Percentiles rank a stretch among this genome's conserved stretches.
phyloP scores from a whole-genome alignment of 2,797 vertebrate genomes.

The Jordanella pulchra region DNA sequence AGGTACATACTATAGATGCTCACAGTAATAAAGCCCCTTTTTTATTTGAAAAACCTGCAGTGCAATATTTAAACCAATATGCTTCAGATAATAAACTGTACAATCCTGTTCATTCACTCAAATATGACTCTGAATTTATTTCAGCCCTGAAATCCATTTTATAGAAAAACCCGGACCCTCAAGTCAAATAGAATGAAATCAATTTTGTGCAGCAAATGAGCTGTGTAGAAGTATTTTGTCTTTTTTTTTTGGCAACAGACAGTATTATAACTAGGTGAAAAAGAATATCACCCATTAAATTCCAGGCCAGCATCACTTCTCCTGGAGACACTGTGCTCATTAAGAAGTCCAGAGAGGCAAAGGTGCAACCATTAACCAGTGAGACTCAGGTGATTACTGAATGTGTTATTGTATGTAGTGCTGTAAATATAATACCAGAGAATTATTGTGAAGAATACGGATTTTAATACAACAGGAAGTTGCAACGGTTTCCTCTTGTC shows the following conservation, averaged over 20 bases:
- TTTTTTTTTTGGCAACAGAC: constrained; percentile 46
- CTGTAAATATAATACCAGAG: constrained; percentile 45
- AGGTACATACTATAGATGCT: not conserved
- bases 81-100: constrained; percentile 17
- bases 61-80: constrained; percentile 20
- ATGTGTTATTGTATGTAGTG: constrained; percentile 37
- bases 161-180: constrained; percentile 42
- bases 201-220: constrained; percentile 66
- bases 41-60: constrained; percentile 8
- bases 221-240: constrained; percentile 52
- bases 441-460: constrained; percentile 65
- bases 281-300: constrained; percentile 59
- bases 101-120: constrained; percentile 28
- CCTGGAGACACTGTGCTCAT: constrained; percentile 58
- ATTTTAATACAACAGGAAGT: constrained; percentile 54
- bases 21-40: not conserved
- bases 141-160: constrained; percentile 38
- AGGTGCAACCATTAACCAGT: constrained; percentile 57
- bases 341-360: constrained; percentile 52
- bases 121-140: constrained; percentile 39
- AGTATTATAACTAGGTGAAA: constrained; percentile 49
- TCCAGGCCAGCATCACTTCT: constrained; percentile 40
- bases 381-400: constrained; percentile 65
- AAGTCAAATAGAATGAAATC: constrained; percentile 69
- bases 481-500: constrained; percentile 15